Evolutionary conservation across 2,888 invertebrate species (phyloP).

Genomic region (Bombylius discolor): DNA sequence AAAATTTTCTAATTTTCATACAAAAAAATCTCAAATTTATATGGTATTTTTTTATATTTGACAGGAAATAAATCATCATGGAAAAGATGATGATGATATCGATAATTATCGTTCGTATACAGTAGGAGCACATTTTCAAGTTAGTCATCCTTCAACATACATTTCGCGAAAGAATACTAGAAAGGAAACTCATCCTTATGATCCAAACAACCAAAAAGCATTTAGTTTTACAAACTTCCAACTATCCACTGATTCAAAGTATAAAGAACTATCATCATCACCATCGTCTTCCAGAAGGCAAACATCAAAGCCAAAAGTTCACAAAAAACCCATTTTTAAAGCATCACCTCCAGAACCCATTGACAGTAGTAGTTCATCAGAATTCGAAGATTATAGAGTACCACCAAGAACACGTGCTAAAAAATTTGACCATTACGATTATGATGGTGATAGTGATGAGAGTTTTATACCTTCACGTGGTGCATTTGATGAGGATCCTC

Average conservation of each 20-base stretch:
- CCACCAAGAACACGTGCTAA: not conserved
- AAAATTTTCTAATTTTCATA: too few relatives aligned
- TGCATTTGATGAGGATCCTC: not conserved
- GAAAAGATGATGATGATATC: conserved; percentile 3
- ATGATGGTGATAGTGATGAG: not conserved
- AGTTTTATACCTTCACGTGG: not conserved
- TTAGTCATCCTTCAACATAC: conserved; percentile 26
- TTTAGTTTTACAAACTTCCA: not conserved
- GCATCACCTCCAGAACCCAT: not conserved
- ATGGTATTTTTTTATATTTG: too few relatives aligned
- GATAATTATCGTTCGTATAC: conserved; percentile 29
- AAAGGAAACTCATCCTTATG: too few relatives aligned
- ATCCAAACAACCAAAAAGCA: not conserved
- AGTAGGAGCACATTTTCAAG: conserved; percentile 30
- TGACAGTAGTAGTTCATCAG: too few relatives aligned
- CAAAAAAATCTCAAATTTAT: too few relatives aligned
- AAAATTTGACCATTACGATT: not conserved
- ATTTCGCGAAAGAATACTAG: not conserved
- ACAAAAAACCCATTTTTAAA: conserved; percentile 1
- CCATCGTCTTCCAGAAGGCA: not conserved
- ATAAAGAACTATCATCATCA: not conserved
- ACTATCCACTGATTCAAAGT: not conserved
- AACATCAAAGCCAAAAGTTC: not conserved
- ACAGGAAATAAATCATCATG: too few relatives aligned
- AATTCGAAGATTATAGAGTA: too few relatives aligned